Evolutionary conservation across 2,888 invertebrate species (phyloP).

Genomic region (Xylota segnis): DNA sequence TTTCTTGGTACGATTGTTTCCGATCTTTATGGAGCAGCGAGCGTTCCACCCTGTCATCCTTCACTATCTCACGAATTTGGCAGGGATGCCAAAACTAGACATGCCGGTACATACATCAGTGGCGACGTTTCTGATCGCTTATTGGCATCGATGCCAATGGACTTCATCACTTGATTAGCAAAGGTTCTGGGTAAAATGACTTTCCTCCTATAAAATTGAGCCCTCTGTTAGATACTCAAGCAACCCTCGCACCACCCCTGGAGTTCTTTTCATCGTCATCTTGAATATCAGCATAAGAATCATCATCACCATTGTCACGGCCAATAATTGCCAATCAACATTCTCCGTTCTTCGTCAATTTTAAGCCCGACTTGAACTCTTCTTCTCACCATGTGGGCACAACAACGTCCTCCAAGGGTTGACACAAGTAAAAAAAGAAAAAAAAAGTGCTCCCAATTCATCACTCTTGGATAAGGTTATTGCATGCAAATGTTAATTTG

Average conservation of each 20-base stretch:
- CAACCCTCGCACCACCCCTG: constrained; percentile 14
- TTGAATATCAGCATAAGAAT: constrained; percentile 20
- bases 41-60: too few relatives aligned
- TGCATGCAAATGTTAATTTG: constrained; percentile 60
- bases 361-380: constrained; percentile 16
- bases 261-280: constrained; percentile 1
- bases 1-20: too few relatives aligned
- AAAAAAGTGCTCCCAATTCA: constrained; percentile 54
- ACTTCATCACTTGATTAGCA: too few relatives aligned
- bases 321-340: constrained; percentile 62
- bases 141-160: too few relatives aligned
- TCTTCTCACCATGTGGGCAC: constrained; percentile 20
- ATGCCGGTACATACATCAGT: too few relatives aligned
- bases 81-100: too few relatives aligned
- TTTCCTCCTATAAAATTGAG: too few relatives aligned
- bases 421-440: constrained; percentile 53
- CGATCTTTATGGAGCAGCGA: too few relatives aligned
- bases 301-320: constrained; percentile 48
- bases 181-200: too few relatives aligned
- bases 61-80: too few relatives aligned
- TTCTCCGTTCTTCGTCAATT: constrained; percentile 6
- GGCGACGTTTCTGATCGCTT: too few relatives aligned
- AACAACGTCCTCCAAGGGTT: constrained; percentile 19
- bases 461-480: constrained; percentile 59
- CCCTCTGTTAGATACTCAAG: too few relatives aligned